Evolutionary conservation across 2,797 vertebrate species (phyloP).

Genomic region (Fundulus diaphanus): DNA sequence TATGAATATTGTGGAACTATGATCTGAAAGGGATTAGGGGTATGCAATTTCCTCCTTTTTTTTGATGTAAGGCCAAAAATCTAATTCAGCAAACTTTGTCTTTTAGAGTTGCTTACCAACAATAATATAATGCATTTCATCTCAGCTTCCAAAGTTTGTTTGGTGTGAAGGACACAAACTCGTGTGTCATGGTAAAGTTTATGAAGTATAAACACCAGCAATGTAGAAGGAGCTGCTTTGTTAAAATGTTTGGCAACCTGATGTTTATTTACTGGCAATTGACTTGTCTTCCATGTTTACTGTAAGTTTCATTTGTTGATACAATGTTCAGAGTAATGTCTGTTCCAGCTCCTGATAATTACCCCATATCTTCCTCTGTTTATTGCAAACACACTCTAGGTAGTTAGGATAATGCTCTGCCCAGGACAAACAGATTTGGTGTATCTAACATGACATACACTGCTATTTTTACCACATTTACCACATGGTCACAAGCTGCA

Average conservation of each 20-base stretch:
- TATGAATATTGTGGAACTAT: background rate
- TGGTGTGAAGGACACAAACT: background rate
- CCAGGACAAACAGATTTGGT: background rate
- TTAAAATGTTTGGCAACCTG: background rate
- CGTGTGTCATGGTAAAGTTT: background rate
- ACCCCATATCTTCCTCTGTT: background rate
- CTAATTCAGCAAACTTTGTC: background rate
- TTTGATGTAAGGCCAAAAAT: background rate
- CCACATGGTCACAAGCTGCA: conserved; percentile 21
- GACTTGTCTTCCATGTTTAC: background rate
- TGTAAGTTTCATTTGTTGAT: too few relatives aligned
- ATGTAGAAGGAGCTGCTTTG: background rate
- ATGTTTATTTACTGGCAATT: background rate
- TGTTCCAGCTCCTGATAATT: conserved; percentile 1
- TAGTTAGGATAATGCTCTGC: background rate
- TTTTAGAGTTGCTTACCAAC: background rate
- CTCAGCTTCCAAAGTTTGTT: background rate
- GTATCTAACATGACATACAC: background rate
- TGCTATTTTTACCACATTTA: conserved; percentile 8
- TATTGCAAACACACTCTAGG: background rate
- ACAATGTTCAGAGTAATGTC: background rate
- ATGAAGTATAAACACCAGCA: too few relatives aligned
- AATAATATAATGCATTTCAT: background rate
- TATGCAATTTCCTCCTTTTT: background rate
- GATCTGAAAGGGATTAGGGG: background rate